Evolutionary conservation across 1,140 invertebrate species (phyloP), one percentile per base, ranked within the genome.

Genomic region (Drosophila lacteicornis): DNA sequence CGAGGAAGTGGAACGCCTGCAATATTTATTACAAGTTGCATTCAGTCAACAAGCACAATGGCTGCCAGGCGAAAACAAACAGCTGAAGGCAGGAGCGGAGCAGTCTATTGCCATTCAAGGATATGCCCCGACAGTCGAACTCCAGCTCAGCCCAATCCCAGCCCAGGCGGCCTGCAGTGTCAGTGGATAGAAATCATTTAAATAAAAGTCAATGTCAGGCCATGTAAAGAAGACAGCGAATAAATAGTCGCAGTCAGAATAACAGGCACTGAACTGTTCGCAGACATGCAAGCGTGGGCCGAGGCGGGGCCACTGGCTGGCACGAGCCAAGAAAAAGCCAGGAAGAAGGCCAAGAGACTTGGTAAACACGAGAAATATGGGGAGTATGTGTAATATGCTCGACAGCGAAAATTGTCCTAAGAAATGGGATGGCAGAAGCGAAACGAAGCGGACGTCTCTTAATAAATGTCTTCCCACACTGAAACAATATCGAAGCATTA

Each of bases 161-260:
- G 59, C 9, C 55, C 30, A 56, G 74, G 56, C 80, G 82, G 45
- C 77, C 60, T 50, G 79, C 70, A 76, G 59, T 79, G 63, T 70
- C 70, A 73, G 66, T 79, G 67, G 58, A 51, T 67, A 73, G 69
- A 90, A 90, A 90, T 85, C 85, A 90, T 90, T 90, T 90, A 90
- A 90, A 90, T 90, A 90, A 90, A 90, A 90, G 86, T 90, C 85
- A 90, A 90, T 90, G 85, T 90, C 82, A 88, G 85, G 84, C 79
- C 86, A 81, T 90, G 84, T 79, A 81, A 80, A 71, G 71, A 79
- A 80, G 84, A 90, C 85, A 81, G 85, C 84, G 75, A 90, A 88
- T 90, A 88, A 84, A 88, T 90, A 90, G 74, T 78, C 62, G 47
- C 56, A 67, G 57, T 77, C 50, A 46, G 36, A 70, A 58, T 66